phyloP scores from a whole-genome alignment of 2,797 vertebrate species.

The Cyprinodon diabolis region DNA sequence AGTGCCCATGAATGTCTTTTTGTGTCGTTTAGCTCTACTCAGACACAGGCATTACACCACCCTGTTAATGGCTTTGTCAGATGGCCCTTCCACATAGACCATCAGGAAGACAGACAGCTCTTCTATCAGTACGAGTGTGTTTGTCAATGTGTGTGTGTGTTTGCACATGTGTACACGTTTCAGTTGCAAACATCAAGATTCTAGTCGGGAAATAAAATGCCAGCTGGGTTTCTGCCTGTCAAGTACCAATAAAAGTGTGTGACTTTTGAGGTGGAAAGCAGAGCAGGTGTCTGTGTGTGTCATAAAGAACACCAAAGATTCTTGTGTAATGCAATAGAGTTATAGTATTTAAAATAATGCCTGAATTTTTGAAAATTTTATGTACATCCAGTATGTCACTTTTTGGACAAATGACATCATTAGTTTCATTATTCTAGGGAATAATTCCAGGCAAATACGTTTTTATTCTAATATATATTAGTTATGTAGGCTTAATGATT shows the following conservation, averaged over 20 bases:
- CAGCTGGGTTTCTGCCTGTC: slow-evolving; percentile 52
- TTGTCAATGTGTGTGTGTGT: slow-evolving; percentile 30
- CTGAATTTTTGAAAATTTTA: background rate
- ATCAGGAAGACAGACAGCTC: slow-evolving; percentile 68
- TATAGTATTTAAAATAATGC: background rate
- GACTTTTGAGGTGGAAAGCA: slow-evolving; percentile 50
- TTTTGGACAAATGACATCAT: too few species aligned
- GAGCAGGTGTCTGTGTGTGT: slow-evolving; percentile 49
- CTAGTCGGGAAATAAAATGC: slow-evolving; percentile 69
- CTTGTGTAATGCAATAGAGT: slow-evolving; percentile 3
- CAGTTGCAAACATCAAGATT: slow-evolving; percentile 58
- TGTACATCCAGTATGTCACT: too few species aligned
- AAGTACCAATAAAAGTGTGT: slow-evolving; percentile 53
- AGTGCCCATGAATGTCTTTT: slow-evolving; percentile 72
- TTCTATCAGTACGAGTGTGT: slow-evolving; percentile 55
- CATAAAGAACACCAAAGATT: slow-evolving; percentile 32
- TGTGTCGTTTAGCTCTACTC: slow-evolving; percentile 64
- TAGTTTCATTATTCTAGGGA: too few species aligned
- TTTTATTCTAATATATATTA: background rate
- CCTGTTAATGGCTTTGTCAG: slow-evolving; percentile 82
- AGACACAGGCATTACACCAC: slow-evolving; percentile 76
- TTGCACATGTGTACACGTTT: slow-evolving; percentile 44
- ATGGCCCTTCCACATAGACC: slow-evolving; percentile 75
- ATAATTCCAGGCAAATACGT: background rate
- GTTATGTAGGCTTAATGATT: background rate